Conservation (phyloP, 2,797 vertebrate species). For the Sciurus carolinensis region DNA sequence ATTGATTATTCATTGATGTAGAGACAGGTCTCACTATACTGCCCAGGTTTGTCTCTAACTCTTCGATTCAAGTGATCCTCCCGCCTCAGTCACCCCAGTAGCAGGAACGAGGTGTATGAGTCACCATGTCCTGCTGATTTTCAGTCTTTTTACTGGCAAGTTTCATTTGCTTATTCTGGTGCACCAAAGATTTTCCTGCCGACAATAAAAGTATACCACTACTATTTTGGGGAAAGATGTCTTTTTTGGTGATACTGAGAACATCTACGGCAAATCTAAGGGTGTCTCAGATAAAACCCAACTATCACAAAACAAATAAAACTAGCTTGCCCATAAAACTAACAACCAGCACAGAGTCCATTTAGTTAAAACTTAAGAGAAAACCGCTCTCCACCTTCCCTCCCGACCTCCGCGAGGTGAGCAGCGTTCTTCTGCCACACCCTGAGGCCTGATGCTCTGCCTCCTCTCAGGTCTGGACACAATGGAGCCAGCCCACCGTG, state of each 20-base stretch:
- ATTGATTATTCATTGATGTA: too few relatives aligned
- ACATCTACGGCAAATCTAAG: not conserved
- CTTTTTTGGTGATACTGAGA: not conserved
- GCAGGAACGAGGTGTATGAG: not conserved
- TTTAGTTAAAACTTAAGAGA: not conserved
- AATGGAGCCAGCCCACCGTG: too few relatives aligned
- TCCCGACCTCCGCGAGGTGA: not conserved
- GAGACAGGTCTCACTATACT: too few relatives aligned
- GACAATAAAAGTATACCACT: not conserved
- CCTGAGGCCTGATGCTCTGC: not conserved
- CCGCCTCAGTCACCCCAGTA: too few relatives aligned
- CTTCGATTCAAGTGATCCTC: too few relatives aligned
- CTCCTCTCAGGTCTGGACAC: not conserved
- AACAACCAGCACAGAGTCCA: not conserved
- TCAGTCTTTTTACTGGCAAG: not conserved
- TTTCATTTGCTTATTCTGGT: not conserved
- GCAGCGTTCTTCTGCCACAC: not conserved
- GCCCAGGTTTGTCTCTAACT: too few relatives aligned
- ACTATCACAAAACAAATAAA: not conserved
- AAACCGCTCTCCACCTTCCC: too few relatives aligned
- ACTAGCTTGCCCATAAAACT: not conserved
- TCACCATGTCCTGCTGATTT: not conserved
- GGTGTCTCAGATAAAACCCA: conserved; percentile 17
- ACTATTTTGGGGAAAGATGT: not conserved
- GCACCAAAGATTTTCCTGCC: not conserved